Percentiles rank a stretch among this genome's conserved stretches.
Conservation (phyloP, 2,113 vertebrate species). For the Saguinus midas region DNA sequence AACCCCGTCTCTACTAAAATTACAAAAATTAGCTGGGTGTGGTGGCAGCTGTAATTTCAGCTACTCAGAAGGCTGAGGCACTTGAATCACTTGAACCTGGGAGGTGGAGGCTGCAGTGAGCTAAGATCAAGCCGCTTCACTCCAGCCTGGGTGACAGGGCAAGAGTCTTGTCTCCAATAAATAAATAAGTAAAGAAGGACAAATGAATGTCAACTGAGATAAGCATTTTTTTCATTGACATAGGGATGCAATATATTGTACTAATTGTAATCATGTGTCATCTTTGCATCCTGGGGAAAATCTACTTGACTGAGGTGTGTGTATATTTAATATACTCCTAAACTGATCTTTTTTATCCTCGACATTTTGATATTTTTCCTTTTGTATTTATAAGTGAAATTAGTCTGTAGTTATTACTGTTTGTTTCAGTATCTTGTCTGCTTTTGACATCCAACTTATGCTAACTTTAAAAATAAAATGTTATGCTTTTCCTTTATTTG, state of each 20-base stretch:
- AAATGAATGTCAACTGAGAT: accelerated
- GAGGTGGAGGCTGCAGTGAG: too few relatives aligned
- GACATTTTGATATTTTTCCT: neutral
- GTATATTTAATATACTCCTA: neutral
- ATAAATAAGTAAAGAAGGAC: neutral
- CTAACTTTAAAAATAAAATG: neutral
- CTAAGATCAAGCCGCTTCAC: too few relatives aligned
- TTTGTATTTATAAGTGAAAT: neutral
- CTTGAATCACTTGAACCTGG: too few relatives aligned
- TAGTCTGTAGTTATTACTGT: neutral
- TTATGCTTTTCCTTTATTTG: neutral
- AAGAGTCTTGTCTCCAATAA: too few relatives aligned
- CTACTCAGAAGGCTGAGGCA: too few relatives aligned
- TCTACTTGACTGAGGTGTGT: too few relatives aligned
- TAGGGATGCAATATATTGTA: neutral
- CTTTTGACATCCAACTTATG: neutral
- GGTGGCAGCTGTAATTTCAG: too few relatives aligned
- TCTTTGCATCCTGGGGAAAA: neutral
- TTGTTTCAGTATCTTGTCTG: neutral
- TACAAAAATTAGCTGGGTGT: too few relatives aligned
- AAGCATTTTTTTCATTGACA: neutral
- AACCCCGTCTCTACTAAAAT: too few relatives aligned
- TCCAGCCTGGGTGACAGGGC: too few relatives aligned
- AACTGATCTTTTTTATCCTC: neutral
- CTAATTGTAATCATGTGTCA: neutral